phyloP scores from a whole-genome alignment of 2,113 vertebrate species.

The Suncus etruscus region DNA sequence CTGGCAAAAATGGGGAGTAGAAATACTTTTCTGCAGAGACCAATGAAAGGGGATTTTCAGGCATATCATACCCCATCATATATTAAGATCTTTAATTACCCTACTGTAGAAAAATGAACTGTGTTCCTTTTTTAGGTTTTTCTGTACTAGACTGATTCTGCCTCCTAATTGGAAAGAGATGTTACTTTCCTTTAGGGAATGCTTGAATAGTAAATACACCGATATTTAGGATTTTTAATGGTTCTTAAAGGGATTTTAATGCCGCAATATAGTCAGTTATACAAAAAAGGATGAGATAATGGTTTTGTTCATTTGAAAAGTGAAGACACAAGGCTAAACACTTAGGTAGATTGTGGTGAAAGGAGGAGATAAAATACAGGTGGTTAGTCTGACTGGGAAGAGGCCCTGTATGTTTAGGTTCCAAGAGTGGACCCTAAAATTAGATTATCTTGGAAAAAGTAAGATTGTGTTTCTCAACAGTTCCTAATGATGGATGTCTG shows the following conservation, averaged over 20 bases:
- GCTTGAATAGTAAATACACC: background rate
- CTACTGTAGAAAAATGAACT: background rate
- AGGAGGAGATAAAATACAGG: background rate
- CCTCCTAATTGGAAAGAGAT: background rate
- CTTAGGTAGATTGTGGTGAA: background rate
- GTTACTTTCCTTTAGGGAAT: background rate
- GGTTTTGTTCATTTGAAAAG: conserved; percentile 10
- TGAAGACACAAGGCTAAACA: background rate
- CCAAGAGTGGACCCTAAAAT: fast-evolving
- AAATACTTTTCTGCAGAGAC: background rate
- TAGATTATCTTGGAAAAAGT: background rate
- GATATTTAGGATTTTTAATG: background rate
- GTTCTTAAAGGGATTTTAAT: background rate
- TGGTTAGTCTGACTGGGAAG: background rate
- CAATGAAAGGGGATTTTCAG: background rate
- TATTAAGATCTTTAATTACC: background rate
- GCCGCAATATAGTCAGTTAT: background rate
- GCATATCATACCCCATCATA: background rate
- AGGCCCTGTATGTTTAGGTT: too few species aligned
- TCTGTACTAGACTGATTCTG: background rate
- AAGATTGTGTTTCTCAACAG: background rate
- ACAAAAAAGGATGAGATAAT: background rate
- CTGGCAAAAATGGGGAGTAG: background rate
- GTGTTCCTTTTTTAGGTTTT: background rate
- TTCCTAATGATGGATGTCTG: background rate